These are phyloP conservation scores for Enteromius fasciolatus DNA, from an alignment of 2,797 vertebrate species.

Conservation along the genomic window DNA sequence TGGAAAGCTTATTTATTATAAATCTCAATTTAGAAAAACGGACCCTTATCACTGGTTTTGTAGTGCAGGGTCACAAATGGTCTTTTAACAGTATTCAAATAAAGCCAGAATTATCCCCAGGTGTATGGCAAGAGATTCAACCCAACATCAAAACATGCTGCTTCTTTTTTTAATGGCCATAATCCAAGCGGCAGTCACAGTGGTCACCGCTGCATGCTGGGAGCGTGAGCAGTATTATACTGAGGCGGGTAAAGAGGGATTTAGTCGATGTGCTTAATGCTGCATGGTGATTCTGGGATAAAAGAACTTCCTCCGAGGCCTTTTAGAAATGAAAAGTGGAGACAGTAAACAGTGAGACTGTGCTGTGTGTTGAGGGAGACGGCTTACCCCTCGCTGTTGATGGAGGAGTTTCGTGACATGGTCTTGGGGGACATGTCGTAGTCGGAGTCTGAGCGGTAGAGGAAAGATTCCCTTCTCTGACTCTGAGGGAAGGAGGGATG, in stretches of 20 bases:
- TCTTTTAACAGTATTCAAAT: background rate
- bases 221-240: conserved; percentile 23
- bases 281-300: conserved; percentile 27
- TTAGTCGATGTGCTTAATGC: conserved; percentile 39
- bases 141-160: conserved; percentile 1
- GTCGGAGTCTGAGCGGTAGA: conserved; percentile 93
- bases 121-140: conserved; percentile 33
- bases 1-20: background rate
- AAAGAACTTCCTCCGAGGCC: conserved; percentile 18
- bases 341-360: conserved; percentile 6
- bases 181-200: conserved; percentile 19
- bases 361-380: conserved; percentile 7
- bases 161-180: conserved; percentile 8
- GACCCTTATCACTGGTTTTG: background rate
- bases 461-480: conserved; percentile 91
- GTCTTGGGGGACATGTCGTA: conserved; percentile 92
- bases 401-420: conserved; percentile 92
- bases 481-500: conserved; percentile 85
- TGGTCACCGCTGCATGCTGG: conserved; percentile 3
- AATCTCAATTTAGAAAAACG: too few relatives aligned
- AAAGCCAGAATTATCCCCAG: background rate
- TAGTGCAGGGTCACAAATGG: background rate
- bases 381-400: conserved; percentile 92
- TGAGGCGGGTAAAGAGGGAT: conserved; percentile 27
- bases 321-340: conserved; percentile 22